These are phyloP conservation scores for Yponomeuta plumbellus DNA, from an alignment of 2,888 invertebrate species.

Conservation along the genomic window DNA sequence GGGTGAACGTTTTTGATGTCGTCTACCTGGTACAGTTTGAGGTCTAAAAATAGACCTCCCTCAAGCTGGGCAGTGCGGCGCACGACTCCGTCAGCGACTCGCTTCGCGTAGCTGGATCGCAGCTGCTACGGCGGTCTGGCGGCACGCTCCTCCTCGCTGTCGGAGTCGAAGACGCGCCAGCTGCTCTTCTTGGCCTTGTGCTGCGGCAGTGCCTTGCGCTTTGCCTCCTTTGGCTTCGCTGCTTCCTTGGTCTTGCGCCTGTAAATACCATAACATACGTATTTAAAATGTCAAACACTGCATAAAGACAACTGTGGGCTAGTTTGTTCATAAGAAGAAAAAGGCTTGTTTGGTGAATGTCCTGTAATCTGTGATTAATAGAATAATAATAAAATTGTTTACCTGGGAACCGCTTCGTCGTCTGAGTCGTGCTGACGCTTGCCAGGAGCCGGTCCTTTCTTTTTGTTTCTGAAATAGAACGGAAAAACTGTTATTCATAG, in stretches of 20 bases:
- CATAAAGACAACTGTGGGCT: not conserved
- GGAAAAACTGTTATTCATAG: too few species aligned
- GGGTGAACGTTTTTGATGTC: too few species aligned
- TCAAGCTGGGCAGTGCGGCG: not conserved
- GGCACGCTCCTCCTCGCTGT: not conserved
- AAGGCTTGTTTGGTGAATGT: too few species aligned
- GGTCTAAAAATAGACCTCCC: not conserved
- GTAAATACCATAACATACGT: not conserved
- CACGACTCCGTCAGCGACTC: too few species aligned
- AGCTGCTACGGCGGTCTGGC: not conserved
- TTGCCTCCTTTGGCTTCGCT: not conserved
- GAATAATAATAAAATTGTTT: not conserved
- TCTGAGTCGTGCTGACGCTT: not conserved
- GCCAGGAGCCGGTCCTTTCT: not conserved
- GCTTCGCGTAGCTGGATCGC: too few species aligned
- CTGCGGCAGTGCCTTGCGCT: not conserved
- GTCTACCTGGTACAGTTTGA: not conserved
- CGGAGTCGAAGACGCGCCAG: not conserved
- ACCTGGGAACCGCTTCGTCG: not conserved
- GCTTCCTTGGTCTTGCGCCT: too few species aligned
- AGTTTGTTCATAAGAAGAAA: too few species aligned
- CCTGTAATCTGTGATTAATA: not conserved
- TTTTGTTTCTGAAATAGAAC: too few species aligned
- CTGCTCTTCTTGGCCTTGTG: not conserved
- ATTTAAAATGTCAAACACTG: too few species aligned